phyloP scores from a whole-genome alignment of 2,797 vertebrate genomes.

The Pseudopleuronectes americanus region DNA sequence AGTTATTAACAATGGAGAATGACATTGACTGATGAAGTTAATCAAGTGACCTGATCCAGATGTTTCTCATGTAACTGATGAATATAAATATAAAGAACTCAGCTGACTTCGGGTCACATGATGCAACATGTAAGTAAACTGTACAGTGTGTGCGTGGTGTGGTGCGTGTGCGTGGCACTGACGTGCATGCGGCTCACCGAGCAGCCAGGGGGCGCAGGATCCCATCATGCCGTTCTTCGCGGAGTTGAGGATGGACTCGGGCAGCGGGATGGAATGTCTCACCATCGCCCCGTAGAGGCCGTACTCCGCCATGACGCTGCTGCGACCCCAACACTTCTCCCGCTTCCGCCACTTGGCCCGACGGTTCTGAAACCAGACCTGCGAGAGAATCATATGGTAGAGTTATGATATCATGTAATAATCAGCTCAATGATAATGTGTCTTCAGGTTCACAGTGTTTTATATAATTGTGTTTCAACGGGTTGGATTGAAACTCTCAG shows the following conservation, averaged over 20 bases:
- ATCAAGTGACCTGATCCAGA: too few species aligned
- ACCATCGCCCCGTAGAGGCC: constrained; percentile 98
- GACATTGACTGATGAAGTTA: too few species aligned
- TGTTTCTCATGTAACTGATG: too few species aligned
- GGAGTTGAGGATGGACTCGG: constrained; percentile 98
- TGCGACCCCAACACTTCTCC: constrained; percentile 98
- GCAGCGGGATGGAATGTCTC: constrained; percentile 96
- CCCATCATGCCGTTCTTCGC: constrained; percentile 99
- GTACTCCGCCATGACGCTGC: constrained; percentile 98
- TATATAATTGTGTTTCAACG: too few species aligned
- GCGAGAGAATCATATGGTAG: background rate
- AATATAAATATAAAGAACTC: too few species aligned
- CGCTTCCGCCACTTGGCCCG: constrained; percentile 97
- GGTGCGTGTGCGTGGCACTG: constrained; percentile 78
- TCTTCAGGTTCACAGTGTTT: too few species aligned
- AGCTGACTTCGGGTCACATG: too few species aligned
- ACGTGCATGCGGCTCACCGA: constrained; percentile 90
- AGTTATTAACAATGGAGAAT: too few species aligned
- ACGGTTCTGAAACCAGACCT: constrained; percentile 99
- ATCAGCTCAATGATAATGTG: too few species aligned
- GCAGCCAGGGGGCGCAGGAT: constrained; percentile 97
- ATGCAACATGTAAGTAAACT: background rate
- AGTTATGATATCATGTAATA: too few species aligned
- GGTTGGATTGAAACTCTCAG: too few species aligned
- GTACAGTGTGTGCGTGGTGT: constrained; percentile 26